These are phyloP conservation scores for Mimas tiliae DNA, from an alignment of 2,888 invertebrate genomes.

Conservation along the genomic window DNA sequence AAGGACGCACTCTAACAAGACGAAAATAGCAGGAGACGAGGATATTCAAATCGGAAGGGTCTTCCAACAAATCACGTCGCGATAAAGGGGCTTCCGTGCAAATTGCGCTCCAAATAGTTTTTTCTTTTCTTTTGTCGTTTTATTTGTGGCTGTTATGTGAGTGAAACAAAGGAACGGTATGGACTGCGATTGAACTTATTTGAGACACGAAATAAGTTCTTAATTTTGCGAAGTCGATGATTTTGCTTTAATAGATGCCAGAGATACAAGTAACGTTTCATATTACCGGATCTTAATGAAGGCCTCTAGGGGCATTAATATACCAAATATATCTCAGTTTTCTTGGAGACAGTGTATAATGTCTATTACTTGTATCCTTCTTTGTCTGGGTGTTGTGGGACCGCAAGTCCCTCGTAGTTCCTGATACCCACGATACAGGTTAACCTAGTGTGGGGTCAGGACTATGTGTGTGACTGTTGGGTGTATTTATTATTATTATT, in stretches of 20 bases:
- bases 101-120: conserved; percentile 23
- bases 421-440: too few species aligned
- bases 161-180: background rate
- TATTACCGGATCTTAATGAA: background rate
- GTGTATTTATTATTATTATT: too few species aligned
- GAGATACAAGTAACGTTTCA: background rate
- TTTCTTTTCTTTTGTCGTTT: background rate
- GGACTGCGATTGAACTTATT: background rate
- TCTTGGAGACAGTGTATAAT: too few species aligned
- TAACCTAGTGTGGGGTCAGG: too few species aligned
- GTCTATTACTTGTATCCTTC: too few species aligned
- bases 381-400: too few species aligned
- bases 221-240: background rate
- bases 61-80: conserved; percentile 25
- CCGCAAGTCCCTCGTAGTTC: too few species aligned
- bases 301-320: too few species aligned
- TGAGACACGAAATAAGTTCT: background rate
- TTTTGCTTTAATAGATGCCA: background rate
- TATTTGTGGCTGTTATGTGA: conserved; percentile 1
- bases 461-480: too few species aligned
- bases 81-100: conserved; percentile 17
- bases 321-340: too few species aligned
- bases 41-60: conserved; percentile 20
- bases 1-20: background rate
- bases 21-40: background rate